These are phyloP conservation scores for Tetragonula carbonaria DNA, from an alignment of 2,888 invertebrate species.

Conservation along the genomic window DNA sequence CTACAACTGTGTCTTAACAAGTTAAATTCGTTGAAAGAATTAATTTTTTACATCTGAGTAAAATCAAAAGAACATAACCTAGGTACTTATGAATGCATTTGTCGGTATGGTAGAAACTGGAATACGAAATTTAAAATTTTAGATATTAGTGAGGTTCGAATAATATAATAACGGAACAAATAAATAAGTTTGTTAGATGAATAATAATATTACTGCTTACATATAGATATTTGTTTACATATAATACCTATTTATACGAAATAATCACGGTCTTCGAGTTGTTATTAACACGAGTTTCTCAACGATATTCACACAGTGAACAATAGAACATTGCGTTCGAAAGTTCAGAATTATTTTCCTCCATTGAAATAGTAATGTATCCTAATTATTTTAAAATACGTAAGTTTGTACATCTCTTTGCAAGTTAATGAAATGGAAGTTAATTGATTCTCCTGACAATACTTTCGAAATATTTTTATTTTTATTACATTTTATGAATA, in stretches of 20 bases:
- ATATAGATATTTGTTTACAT: not conserved
- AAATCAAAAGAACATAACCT: not conserved
- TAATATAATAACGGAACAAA: too few relatives aligned
- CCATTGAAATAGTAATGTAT: not conserved
- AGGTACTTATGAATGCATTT: not conserved
- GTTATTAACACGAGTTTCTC: not conserved
- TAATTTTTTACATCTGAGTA: not conserved
- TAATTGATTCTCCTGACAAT: not conserved
- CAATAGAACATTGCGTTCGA: conserved; percentile 4
- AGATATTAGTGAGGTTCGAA: not conserved
- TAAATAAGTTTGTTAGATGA: not conserved
- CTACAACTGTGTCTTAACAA: too few relatives aligned
- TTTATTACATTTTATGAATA: not conserved
- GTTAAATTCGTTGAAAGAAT: too few relatives aligned
- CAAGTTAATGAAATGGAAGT: not conserved
- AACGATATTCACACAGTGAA: not conserved
- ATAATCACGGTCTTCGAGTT: not conserved
- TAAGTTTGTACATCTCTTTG: not conserved
- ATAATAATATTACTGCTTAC: not conserved
- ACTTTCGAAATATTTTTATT: not conserved
- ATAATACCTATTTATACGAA: not conserved
- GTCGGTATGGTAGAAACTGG: not conserved
- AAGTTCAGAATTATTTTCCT: conserved; percentile 3
- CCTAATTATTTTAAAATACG: too few relatives aligned
- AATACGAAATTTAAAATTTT: not conserved